phyloP scores from a whole-genome alignment of 1,140 invertebrate genomes.

The Agraylea sexmaculata region DNA sequence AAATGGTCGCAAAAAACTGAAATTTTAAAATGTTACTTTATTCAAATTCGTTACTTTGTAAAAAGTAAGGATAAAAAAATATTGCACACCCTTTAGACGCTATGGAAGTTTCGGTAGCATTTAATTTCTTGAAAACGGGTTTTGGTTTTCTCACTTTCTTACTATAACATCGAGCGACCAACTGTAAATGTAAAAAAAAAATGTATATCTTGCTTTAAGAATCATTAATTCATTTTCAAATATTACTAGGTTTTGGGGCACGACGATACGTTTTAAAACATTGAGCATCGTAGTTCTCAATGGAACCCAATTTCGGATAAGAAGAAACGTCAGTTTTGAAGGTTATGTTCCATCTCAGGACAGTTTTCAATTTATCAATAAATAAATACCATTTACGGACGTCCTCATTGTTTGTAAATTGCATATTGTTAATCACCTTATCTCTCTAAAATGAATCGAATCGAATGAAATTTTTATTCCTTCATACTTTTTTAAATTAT shows the following conservation, averaged over 20 bases:
- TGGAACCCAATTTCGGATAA: too few species aligned
- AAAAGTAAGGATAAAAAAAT: neutral
- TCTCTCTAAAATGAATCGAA: too few species aligned
- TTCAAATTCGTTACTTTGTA: neutral
- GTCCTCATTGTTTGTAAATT: too few species aligned
- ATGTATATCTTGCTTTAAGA: neutral
- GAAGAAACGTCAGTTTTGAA: too few species aligned
- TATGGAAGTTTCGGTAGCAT: slow-evolving; percentile 42
- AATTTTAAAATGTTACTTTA: slow-evolving; percentile 23
- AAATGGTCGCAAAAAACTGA: slow-evolving; percentile 63
- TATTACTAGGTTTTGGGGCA: neutral
- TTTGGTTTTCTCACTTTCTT: slow-evolving; percentile 35
- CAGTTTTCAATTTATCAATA: too few species aligned
- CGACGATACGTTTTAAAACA: neutral
- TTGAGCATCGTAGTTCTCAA: neutral
- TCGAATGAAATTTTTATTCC: too few species aligned
- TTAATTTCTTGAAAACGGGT: slow-evolving; percentile 40
- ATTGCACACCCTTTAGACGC: slow-evolving; percentile 45
- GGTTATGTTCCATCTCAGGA: too few species aligned
- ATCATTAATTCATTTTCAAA: neutral
- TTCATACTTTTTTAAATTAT: too few species aligned
- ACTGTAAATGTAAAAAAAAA: slow-evolving; percentile 7
- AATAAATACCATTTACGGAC: too few species aligned
- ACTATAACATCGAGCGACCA: slow-evolving; percentile 19
- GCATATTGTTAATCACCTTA: too few species aligned